phyloP scores from a whole-genome alignment of 2,113 vertebrate species.

The Zapornia atra region DNA sequence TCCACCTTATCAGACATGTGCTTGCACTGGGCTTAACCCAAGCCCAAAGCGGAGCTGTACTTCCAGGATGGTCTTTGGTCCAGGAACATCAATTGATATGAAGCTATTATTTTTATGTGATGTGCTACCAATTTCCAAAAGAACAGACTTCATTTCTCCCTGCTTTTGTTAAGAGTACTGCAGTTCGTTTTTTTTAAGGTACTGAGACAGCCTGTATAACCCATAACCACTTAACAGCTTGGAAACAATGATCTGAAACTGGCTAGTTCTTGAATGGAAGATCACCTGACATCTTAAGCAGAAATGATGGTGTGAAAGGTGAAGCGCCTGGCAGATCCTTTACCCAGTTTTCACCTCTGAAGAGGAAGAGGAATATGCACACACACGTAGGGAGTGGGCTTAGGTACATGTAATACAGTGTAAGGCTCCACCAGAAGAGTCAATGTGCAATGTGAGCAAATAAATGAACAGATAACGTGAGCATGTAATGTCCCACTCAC shows the following conservation, averaged over 20 bases:
- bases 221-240: not conserved
- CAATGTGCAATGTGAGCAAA: not conserved
- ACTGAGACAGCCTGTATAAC: not conserved
- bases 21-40: not conserved
- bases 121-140: not conserved
- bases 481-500: not conserved
- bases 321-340: not conserved
- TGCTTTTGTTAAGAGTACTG: not conserved
- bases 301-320: not conserved
- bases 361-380: not conserved
- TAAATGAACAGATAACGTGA: not conserved
- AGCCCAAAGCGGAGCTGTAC: not conserved
- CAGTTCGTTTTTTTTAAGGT: not conserved
- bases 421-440: not conserved
- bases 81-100: not conserved
- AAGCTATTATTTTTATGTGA: not conserved
- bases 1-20: not conserved
- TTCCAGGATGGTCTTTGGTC: not conserved
- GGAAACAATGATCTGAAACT: not conserved
- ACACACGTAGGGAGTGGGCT: fast-evolving
- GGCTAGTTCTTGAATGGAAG: not conserved
- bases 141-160: not conserved
- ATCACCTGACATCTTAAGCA: not conserved
- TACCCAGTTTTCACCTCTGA: not conserved
- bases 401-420: not conserved